Evolutionary conservation across 2,113 vertebrate genomes (phyloP), one percentile per base, ranked within the genome.

Genomic region (Lophura nycthemera): DNA sequence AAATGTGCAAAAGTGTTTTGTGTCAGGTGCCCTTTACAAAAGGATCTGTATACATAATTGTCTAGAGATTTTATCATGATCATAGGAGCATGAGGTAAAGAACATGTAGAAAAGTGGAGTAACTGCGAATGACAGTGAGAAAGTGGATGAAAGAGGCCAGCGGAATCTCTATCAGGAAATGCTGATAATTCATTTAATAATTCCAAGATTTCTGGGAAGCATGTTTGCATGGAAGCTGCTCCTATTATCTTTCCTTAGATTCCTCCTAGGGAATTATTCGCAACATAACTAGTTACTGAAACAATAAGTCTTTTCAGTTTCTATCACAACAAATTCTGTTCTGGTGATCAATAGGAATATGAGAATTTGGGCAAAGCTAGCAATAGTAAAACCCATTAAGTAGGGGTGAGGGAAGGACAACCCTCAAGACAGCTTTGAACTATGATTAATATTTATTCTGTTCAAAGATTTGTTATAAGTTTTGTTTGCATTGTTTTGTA

Each of bases 261-360:
- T 73, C 93, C 45, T 56, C 17, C 32, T 27, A 6, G 48, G 50
- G 67, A 93, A 69, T 74, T 77, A 83, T 91, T 90, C 70, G 67
- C 50, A 66, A 11, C 6, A 11, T 71, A 94, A 94, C 86, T 92
- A 82, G 70, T 66, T 70, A 64, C 73, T 73, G 54, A 95, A 95
- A 71, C 27, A 84, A 4, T 50, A 54, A 90, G 20, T 16, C 59
- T 63, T 93, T 93, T 60, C 66, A 82, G 13, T 24, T 87, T 54
- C 57, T 92, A 93, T 87, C 56, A 76, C 45, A 90, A 64, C 42
- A 74, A 34, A 52, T 27, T 85, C 40, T 43, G 54, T 38, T 47
- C 45, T 80, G 5, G 12, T 71, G 60, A 90, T 8, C 72, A 83
- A 80, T 83, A 64, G 13, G 21, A 90, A 42, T 83, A 43, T 57